A percentile compares a stretch with the other conserved stretches of the same genome.
Conservation (phyloP, 2,888 invertebrate genomes). For the Caenorhabditis macrosperma region DNA sequence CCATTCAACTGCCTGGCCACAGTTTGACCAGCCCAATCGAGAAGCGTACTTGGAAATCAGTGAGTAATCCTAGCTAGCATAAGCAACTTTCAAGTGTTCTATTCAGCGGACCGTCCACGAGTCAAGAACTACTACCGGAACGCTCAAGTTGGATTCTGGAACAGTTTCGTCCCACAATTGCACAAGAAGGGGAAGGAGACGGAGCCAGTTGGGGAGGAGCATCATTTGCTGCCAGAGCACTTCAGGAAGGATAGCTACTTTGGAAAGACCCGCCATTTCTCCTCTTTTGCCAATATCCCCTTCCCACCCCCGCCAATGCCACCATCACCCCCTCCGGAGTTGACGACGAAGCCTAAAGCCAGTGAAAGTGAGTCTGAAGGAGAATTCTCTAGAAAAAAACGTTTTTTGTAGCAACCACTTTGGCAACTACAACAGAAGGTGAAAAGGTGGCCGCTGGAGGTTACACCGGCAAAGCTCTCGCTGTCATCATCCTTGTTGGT, state of each 20-base stretch:
- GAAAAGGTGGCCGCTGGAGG: constrained; percentile 48
- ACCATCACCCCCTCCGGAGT: constrained; percentile 73
- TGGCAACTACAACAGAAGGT: constrained; percentile 42
- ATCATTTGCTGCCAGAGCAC: constrained; percentile 40
- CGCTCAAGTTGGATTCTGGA: constrained; percentile 79
- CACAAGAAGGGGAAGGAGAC: constrained; percentile 69
- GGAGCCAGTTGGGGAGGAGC: constrained; percentile 51
- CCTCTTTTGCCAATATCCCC: constrained; percentile 73
- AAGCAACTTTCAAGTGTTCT: background rate
- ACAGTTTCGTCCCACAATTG: constrained; percentile 76
- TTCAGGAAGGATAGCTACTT: constrained; percentile 75
- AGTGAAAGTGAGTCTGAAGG: constrained; percentile 47
- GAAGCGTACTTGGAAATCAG: constrained; percentile 79
- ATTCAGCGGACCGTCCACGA: constrained; percentile 74
- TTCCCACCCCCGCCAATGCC: constrained; percentile 80
- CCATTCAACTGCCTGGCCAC: constrained; percentile 77
- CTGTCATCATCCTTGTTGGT: constrained; percentile 75
- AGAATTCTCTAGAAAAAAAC: background rate
- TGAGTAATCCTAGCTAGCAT: constrained; percentile 41
- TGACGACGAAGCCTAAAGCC: constrained; percentile 62
- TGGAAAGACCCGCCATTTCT: constrained; percentile 76
- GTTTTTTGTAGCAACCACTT: constrained; percentile 42
- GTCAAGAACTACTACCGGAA: constrained; percentile 79
- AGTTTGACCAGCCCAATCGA: constrained; percentile 75
- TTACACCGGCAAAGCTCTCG: constrained; percentile 64